These are phyloP conservation scores for Spea multiplicata DNA, from an alignment of 2,113 vertebrate genomes.

Conservation along the genomic window DNA sequence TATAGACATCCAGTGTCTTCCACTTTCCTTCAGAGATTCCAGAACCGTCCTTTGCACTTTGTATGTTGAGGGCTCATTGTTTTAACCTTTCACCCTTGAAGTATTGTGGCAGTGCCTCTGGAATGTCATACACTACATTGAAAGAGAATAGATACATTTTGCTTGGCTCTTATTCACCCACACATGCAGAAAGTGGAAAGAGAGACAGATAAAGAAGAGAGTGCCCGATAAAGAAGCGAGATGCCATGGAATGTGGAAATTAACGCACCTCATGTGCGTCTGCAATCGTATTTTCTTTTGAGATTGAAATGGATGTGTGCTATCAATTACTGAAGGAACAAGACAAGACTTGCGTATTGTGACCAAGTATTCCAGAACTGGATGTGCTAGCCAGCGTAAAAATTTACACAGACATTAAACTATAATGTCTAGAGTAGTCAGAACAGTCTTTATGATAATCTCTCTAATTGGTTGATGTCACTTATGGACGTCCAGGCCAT, in stretches of 20 bases:
- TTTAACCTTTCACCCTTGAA: slow-evolving; percentile 38
- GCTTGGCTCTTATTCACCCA: slow-evolving; percentile 30
- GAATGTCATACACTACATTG: slow-evolving; percentile 1
- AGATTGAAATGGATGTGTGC: too few species aligned
- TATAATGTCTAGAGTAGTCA: too few species aligned
- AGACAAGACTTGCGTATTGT: too few species aligned
- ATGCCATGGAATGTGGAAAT: slow-evolving; percentile 36
- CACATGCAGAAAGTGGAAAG: slow-evolving; percentile 4
- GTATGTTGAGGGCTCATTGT: slow-evolving; percentile 25
- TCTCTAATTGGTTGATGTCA: too few species aligned
- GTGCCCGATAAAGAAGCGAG: slow-evolving; percentile 31
- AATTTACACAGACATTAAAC: too few species aligned
- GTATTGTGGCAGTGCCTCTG: slow-evolving; percentile 2
- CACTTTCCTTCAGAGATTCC: not conserved
- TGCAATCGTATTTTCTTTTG: too few species aligned
- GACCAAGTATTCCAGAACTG: too few species aligned
- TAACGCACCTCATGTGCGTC: not conserved
- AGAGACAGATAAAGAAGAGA: slow-evolving; percentile 26
- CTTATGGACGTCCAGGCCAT: too few species aligned
- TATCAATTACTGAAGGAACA: too few species aligned
- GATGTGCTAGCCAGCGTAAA: too few species aligned
- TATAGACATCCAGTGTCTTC: slow-evolving; percentile 6
- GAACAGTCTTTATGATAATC: too few species aligned
- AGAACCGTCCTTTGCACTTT: slow-evolving; percentile 11
- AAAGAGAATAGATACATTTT: slow-evolving; percentile 21